phyloP scores from a whole-genome alignment of 2,888 invertebrate genomes.

The Timema podura region DNA sequence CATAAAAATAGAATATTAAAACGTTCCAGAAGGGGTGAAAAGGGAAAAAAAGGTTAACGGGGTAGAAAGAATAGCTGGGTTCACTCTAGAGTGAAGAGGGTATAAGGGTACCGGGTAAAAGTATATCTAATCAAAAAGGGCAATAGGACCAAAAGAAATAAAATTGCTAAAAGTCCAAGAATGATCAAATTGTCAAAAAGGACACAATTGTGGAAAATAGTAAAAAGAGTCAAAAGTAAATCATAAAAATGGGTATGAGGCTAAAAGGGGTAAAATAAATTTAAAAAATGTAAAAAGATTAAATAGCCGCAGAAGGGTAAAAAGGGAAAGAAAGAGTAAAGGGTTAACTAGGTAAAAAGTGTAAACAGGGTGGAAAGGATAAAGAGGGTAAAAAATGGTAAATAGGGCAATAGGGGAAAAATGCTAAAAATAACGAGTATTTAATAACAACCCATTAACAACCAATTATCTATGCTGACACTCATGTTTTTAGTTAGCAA shows the following conservation, averaged over 20 bases:
- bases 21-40: too few species aligned
- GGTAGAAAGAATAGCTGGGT: too few species aligned
- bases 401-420: background rate
- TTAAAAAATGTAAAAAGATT: background rate
- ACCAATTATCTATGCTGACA: too few species aligned
- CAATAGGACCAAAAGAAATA: background rate
- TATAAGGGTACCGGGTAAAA: too few species aligned
- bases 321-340: background rate
- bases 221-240: background rate
- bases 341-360: background rate
- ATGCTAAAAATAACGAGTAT: background rate
- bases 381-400: background rate
- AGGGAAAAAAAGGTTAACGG: too few species aligned
- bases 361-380: background rate
- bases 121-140: too few species aligned
- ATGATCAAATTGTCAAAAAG: background rate
- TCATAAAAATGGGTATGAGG: background rate
- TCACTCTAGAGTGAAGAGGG: too few species aligned
- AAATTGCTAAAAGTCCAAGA: too few species aligned
- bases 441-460: conserved; percentile 26
- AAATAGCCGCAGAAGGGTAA: background rate
- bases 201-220: background rate
- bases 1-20: too few species aligned
- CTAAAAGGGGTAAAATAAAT: background rate
- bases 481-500: too few species aligned